These are phyloP conservation scores for Bucco capensis DNA, from an alignment of 2,113 vertebrate species.

Conservation along the genomic window DNA sequence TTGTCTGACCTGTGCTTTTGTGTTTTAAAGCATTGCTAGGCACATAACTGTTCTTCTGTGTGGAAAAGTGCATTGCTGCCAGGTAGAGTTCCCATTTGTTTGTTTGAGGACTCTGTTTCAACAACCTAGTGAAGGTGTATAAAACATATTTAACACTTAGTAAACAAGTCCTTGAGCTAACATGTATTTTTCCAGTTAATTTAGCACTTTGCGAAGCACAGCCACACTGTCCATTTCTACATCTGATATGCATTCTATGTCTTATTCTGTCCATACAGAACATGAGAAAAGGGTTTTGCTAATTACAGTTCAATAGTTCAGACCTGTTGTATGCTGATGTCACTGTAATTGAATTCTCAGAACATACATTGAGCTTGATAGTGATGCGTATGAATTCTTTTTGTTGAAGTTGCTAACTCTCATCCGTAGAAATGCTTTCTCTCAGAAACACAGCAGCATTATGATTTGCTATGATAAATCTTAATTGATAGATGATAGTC, in stretches of 20 bases:
- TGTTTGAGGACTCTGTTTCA: neutral
- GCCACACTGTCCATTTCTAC: neutral
- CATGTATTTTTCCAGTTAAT: neutral
- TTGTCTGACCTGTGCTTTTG: neutral
- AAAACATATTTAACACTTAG: neutral
- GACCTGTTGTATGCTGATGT: conserved; percentile 6
- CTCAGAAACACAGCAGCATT: conserved; percentile 51
- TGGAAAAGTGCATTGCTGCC: neutral
- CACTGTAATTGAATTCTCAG: conserved; percentile 41
- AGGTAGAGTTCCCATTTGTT: neutral
- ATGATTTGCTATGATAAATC: conserved; percentile 61
- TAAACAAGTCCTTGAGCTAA: neutral
- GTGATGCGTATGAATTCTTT: conserved; percentile 45
- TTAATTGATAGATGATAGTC: conserved; percentile 67
- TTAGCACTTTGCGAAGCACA: neutral
- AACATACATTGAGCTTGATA: conserved; percentile 27
- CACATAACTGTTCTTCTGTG: neutral
- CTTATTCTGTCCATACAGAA: neutral
- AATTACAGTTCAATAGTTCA: conserved; percentile 50
- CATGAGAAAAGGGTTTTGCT: conserved; percentile 28
- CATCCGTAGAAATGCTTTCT: conserved; percentile 53
- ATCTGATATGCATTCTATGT: neutral
- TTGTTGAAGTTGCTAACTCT: conserved; percentile 49
- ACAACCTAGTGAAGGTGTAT: neutral
- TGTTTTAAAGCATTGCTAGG: neutral